phyloP scores from a whole-genome alignment of 2,888 invertebrate species.

The Parelbella ahira region DNA sequence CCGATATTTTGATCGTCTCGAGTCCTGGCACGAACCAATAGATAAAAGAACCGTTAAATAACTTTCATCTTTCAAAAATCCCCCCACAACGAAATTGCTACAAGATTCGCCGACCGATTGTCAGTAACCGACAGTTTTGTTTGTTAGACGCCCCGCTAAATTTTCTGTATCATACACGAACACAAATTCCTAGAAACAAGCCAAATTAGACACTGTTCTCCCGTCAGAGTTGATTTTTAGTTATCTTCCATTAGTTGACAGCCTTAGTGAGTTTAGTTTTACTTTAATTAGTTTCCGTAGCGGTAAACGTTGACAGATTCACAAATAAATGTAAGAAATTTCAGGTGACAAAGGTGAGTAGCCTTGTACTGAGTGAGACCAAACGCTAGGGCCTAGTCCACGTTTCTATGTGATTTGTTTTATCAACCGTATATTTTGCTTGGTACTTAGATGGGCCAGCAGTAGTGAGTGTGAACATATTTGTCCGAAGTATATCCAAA shows the following conservation, averaged over 20 bases:
- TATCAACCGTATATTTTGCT: slow-evolving; percentile 72
- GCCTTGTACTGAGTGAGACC: slow-evolving; percentile 28
- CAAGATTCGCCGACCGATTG: slow-evolving; percentile 25
- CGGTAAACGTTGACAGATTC: slow-evolving; percentile 16
- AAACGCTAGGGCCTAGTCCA: slow-evolving; percentile 52
- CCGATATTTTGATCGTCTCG: slow-evolving; percentile 8
- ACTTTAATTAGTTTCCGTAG: slow-evolving; percentile 26
- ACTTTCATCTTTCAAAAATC: slow-evolving; percentile 6
- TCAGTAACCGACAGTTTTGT: slow-evolving; percentile 4
- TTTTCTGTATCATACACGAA: slow-evolving; percentile 50
- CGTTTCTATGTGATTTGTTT: slow-evolving; percentile 49
- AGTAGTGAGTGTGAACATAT: slow-evolving; percentile 98
- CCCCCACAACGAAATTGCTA: slow-evolving; percentile 25
- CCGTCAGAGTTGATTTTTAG: slow-evolving; percentile 39
- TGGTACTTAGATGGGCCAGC: slow-evolving; percentile 92
- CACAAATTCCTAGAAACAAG: slow-evolving; percentile 77
- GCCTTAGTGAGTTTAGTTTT: slow-evolving; percentile 21
- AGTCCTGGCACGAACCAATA: slow-evolving; percentile 24
- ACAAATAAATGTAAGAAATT: slow-evolving; percentile 38
- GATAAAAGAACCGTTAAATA: slow-evolving; percentile 7
- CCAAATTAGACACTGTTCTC: slow-evolving; percentile 46
- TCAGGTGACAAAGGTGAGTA: slow-evolving; percentile 54
- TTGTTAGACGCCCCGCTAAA: slow-evolving; percentile 22
- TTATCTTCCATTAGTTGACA: slow-evolving; percentile 27
- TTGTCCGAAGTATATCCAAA: slow-evolving; percentile 99